Evolutionary conservation across 2,888 invertebrate genomes (phyloP), one percentile per base, ranked within the genome.

Genomic region (Thelaira solivaga): DNA sequence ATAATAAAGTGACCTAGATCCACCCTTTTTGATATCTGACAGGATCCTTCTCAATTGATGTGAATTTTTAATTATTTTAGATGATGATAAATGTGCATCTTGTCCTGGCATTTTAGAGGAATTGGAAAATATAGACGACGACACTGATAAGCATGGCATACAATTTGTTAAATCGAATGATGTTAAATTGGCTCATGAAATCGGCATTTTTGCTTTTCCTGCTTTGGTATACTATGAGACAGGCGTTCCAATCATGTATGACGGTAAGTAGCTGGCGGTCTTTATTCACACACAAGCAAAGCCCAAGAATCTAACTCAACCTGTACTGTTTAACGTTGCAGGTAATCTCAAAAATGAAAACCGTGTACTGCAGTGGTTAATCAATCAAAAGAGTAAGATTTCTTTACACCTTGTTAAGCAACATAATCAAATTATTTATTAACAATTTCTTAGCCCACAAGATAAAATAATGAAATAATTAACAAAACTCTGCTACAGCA

Each of bases 321-420:
- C 34, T 45, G 29, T 39, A 24, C 36, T 64, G 24, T 55, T 62
- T 57, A 62, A 51, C n/a, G 4, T 67, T 74, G 0, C 29, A 96
- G 96, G 96, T 92, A 94, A 96, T 93, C 95, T 96, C 92, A 95
- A 93, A 93, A 94, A 95, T 90, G 96, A 96, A 93, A 95, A 95
- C 91, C 95, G 95, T 92, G 96, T 97, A 92, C 94, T 97, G 92
- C 94, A 95, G 92, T 97, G 96, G 96, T 94, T 97, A 91, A 92
- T 96, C 92, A 94, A 95, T 92, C 96, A 96, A 92, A 96, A 96
- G 95, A 96, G 96, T 96, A 96, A 96, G 96, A 92, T 92, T 20
- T 45, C 18, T 31, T 39, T 39, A 75, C 34, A 53, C 67, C 67
- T 36, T 75, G 53, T 62, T 45, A 31, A 22, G 13, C 18, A 59